Evolutionary conservation across 2,888 invertebrate genomes (phyloP), one percentile per base, ranked within the genome.

Genomic region (Pachymerium ferrugineum): DNA sequence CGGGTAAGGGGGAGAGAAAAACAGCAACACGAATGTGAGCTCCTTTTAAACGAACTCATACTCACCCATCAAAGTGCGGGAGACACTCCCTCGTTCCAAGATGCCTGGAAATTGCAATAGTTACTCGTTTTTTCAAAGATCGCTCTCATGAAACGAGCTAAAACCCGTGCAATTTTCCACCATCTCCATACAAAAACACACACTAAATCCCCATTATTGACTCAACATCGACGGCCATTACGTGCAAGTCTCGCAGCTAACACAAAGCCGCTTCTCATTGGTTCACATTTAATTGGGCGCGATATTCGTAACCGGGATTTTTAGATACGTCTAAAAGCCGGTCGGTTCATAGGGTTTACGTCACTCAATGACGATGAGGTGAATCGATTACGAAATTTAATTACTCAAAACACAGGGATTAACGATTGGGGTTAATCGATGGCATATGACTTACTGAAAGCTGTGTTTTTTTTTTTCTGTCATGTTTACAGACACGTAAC

Each of bases 211-310:
- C 28, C 54, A 25, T 54, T 54, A 54, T 54, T 54, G 54, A 54
- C 54, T 54, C 54, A 54, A 54, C 54, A 54, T 28, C 54, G 54
- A 54, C 54, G 54, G 54, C 54, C 54, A 54, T 54, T 54, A 54
- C 54, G 54, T 25, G 25, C 54, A 25, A 54, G 28, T 54, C 54
- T 28, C 54, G 54, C 54, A 54, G 54, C 22, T 5, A 54, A 54
- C 54, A 22, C 22, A 54, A 54, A 6, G 54, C 54, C 25, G 25
- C 5, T 14, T 25, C 54, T 12, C 25, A 54, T 54, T 54, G 54
- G 54, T 12, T 28, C 14, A 25, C 22, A 25, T 14, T 54, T 54
- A 54, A 54, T 54, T 28, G 54, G 8, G 54, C 54, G 22, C 47
- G 6, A 19, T 47, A 19, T 2, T n/a, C 22, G 16, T 47, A 6